Conservation (phyloP, 2,113 vertebrate genomes). For the Mixornis gularis region DNA sequence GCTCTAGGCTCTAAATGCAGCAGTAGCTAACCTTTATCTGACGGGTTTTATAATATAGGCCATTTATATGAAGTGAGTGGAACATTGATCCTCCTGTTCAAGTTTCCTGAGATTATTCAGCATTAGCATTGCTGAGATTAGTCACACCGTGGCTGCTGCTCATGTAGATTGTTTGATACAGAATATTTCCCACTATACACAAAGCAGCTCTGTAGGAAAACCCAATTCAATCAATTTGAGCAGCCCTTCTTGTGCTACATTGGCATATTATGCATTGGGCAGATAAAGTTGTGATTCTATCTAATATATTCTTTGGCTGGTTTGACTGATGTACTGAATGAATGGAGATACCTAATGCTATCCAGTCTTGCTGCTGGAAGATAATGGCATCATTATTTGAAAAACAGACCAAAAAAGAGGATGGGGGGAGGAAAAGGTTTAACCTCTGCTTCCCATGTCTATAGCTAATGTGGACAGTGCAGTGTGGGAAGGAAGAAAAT, state of each 20-base stretch:
- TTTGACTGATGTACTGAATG: constrained; percentile 33
- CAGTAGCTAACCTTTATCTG: background rate
- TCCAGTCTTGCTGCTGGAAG: constrained; percentile 1
- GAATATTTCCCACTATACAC: constrained; percentile 1
- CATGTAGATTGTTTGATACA: constrained; percentile 32
- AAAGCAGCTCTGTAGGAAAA: constrained; percentile 33
- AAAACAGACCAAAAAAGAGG: background rate
- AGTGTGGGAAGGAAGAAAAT: background rate
- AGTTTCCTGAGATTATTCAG: constrained; percentile 23
- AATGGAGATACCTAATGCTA: background rate
- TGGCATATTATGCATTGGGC: background rate
- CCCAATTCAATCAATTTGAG: constrained; percentile 54
- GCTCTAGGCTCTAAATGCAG: background rate
- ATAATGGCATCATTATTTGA: constrained; percentile 36
- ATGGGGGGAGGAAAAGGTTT: background rate
- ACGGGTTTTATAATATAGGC: background rate
- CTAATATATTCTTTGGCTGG: constrained; percentile 44
- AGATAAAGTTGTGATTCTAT: constrained; percentile 53
- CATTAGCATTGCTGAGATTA: constrained; percentile 31
- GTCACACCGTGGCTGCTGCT: background rate
- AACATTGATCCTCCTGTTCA: constrained; percentile 39
- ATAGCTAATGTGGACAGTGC: background rate
- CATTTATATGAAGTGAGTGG: background rate
- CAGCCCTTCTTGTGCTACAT: constrained; percentile 20
- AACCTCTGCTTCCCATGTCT: background rate